A percentile compares a stretch with the other conserved stretches of the same genome.
Conservation (phyloP, 1,140 invertebrate species). For the Cherax destructor region DNA sequence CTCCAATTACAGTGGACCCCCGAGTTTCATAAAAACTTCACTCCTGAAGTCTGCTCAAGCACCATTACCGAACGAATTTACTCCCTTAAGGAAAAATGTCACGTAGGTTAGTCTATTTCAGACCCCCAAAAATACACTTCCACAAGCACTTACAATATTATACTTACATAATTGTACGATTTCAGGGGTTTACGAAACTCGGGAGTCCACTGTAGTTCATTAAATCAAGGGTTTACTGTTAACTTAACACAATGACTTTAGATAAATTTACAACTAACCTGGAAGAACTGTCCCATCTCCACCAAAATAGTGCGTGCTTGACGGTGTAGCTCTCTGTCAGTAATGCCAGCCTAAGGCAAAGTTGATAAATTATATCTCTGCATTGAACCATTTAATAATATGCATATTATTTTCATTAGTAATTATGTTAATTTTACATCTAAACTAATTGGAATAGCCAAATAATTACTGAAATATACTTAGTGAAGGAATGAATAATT, state of each 20-base stretch:
- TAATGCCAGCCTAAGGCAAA: slow-evolving; percentile 80
- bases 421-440: background rate
- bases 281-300: slow-evolving; percentile 97
- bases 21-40: too few species aligned
- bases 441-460: background rate
- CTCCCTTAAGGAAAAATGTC: too few species aligned
- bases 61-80: too few species aligned
- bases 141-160: too few species aligned
- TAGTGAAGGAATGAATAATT: too few species aligned
- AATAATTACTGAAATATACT: background rate
- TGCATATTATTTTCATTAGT: background rate
- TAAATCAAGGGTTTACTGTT: background rate
- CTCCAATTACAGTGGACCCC: too few species aligned
- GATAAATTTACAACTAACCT: slow-evolving; percentile 79
- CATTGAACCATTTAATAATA: background rate
- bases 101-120: too few species aligned
- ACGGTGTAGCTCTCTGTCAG: slow-evolving; percentile 86
- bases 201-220: too few species aligned
- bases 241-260: background rate
- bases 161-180: too few species aligned
- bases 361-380: background rate
- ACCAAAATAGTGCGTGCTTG: slow-evolving; percentile 92
- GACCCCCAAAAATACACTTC: too few species aligned
- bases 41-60: too few species aligned
- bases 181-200: too few species aligned